phyloP scores from a whole-genome alignment of 2,888 invertebrate genomes.

The Laspeyria flexula region DNA sequence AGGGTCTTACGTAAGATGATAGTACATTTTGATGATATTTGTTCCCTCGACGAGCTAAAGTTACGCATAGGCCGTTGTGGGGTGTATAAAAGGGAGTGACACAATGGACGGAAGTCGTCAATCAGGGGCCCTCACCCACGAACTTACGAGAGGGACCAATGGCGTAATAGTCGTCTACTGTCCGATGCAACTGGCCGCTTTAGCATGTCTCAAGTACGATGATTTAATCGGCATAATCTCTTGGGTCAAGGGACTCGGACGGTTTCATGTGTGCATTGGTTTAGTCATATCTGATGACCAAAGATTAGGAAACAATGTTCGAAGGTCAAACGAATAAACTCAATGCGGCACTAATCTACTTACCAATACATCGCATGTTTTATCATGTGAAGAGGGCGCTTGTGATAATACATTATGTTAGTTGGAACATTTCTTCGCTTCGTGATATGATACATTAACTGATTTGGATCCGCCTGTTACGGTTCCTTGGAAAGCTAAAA shows the following conservation, averaged over 20 bases:
- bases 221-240: conserved; percentile 43
- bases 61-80: conserved; percentile 51
- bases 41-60: conserved; percentile 51
- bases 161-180: conserved; percentile 54
- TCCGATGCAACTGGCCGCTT: conserved; percentile 53
- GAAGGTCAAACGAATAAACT: conserved; percentile 19
- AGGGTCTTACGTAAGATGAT: conserved; percentile 49
- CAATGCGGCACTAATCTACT: conserved; percentile 4
- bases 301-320: conserved; percentile 18
- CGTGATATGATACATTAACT: not conserved
- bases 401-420: too few species aligned
- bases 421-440: not conserved
- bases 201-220: conserved; percentile 48
- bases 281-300: conserved; percentile 19
- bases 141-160: conserved; percentile 52
- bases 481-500: conserved; percentile 16
- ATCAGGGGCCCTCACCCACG: conserved; percentile 72
- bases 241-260: conserved; percentile 41
- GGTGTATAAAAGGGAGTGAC: conserved; percentile 65
- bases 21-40: conserved; percentile 51
- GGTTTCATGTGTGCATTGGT: conserved; percentile 18
- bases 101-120: conserved; percentile 79
- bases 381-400: not conserved
- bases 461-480: not conserved
- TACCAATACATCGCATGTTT: conserved; percentile 7